Evolutionary conservation across 1,140 invertebrate species (phyloP).

Genomic region (Aphelinus atriplicis): DNA sequence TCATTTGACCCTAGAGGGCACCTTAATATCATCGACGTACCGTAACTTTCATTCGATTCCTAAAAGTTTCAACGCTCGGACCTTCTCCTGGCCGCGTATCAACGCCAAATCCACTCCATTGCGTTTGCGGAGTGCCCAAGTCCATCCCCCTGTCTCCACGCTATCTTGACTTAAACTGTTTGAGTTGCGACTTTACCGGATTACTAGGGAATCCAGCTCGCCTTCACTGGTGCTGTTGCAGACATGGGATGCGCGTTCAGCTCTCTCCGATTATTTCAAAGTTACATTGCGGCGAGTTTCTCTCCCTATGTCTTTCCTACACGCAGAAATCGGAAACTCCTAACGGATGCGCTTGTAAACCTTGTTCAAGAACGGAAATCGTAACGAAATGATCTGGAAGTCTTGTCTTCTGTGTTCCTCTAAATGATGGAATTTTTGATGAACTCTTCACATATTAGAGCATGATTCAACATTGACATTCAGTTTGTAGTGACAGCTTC

Average conservation of each 20-base stretch:
- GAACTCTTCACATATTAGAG: no score
- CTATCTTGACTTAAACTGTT: constrained; percentile 60
- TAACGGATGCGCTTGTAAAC: constrained; percentile 9
- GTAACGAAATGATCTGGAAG: no score
- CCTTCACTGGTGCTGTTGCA: constrained; percentile 29
- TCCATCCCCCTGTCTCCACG: constrained; percentile 33
- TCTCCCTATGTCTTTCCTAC: no score
- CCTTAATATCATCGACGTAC: constrained; percentile 23
- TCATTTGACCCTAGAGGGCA: neutral
- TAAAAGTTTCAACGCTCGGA: constrained; percentile 42
- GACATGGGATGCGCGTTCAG: constrained; percentile 43
- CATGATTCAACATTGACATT: no score
- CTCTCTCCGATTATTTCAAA: constrained; percentile 53
- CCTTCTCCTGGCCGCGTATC: neutral
- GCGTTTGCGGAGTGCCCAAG: constrained; percentile 45
- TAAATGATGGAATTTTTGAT: no score
- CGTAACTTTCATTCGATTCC: constrained; percentile 48
- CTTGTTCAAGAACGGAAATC: neutral
- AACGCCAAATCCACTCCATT: constrained; percentile 52
- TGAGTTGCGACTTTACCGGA: constrained; percentile 62
- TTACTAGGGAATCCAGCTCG: constrained; percentile 55
- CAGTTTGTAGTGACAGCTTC: no score
- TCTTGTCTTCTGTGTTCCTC: no score
- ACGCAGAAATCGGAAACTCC: constrained; percentile 22
- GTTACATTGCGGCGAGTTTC: constrained; percentile 31